Conservation (phyloP, 2,888 invertebrate species). For the Limulus polyphemus region DNA sequence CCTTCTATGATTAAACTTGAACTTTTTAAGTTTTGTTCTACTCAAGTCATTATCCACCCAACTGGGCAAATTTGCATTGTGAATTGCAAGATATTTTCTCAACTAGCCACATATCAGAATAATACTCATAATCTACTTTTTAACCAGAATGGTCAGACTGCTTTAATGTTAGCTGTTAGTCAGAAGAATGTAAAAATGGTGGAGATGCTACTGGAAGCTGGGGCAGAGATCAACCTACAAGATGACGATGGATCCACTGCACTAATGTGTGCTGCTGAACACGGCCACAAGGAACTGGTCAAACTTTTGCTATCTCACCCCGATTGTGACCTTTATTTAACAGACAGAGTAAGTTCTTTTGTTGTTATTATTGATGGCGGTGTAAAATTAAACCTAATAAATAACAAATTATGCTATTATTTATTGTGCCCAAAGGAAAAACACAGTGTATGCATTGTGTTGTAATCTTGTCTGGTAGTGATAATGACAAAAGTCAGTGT, state of each 20-base stretch:
- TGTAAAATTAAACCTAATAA: not conserved
- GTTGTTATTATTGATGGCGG: not conserved
- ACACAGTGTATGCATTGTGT: no score
- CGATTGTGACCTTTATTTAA: constrained; percentile 64
- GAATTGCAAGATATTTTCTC: no score
- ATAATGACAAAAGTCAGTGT: no score
- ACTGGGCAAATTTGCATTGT: no score
- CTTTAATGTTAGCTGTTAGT: constrained; percentile 78
- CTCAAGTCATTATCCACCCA: no score
- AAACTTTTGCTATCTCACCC: constrained; percentile 61
- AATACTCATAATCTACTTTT: no score
- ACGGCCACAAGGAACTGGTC: constrained; percentile 73
- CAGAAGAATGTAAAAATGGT: constrained; percentile 75
- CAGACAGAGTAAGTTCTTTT: constrained; percentile 55
- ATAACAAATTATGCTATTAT: no score
- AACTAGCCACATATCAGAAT: no score
- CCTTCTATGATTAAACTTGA: no score
- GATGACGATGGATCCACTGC: constrained; percentile 83
- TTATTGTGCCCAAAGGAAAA: no score
- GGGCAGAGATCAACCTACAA: constrained; percentile 67
- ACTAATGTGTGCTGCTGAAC: constrained; percentile 87
- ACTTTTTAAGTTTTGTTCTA: no score
- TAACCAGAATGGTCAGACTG: constrained; percentile 75
- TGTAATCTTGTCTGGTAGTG: no score
- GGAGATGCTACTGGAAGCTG: constrained; percentile 60